Percentiles rank a stretch among this genome's conserved stretches.
Conservation (phyloP, 2,113 vertebrate species). For the Paradoxurus hermaphroditus region DNA sequence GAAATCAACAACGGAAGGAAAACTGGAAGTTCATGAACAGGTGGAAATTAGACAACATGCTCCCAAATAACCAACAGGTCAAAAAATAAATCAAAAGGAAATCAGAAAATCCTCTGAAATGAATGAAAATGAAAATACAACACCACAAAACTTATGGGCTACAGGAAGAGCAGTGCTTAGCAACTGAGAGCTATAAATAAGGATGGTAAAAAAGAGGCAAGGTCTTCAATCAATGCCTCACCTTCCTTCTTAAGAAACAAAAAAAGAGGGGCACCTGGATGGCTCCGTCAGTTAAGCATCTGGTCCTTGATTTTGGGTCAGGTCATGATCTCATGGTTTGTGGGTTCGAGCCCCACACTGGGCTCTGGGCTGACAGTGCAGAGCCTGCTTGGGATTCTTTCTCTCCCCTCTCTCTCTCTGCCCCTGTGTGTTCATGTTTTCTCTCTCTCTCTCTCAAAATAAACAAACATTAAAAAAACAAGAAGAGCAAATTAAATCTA, state of each 20-base stretch:
- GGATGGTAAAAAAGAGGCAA: neutral
- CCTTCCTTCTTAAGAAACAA: neutral
- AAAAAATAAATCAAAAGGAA: constrained; percentile 17
- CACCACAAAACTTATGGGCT: neutral
- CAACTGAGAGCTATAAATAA: neutral
- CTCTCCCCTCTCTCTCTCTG: too few species aligned
- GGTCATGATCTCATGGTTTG: too few species aligned
- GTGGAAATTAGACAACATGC: neutral
- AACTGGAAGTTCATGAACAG: neutral
- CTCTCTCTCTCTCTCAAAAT: too few species aligned
- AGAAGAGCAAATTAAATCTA: neutral
- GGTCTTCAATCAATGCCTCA: neutral
- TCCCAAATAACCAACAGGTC: neutral
- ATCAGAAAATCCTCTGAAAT: neutral
- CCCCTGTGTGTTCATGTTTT: too few species aligned
- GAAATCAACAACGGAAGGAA: neutral
- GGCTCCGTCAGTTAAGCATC: too few species aligned
- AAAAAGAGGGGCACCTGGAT: neutral
- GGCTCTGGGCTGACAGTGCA: too few species aligned
- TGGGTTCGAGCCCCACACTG: too few species aligned
- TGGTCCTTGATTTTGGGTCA: too few species aligned
- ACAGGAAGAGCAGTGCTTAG: neutral
- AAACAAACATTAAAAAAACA: neutral
- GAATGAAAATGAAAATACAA: constrained; percentile 7
- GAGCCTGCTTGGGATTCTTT: too few species aligned